These are phyloP conservation scores for Cyclura pinguis DNA, from an alignment of 2,797 vertebrate species.

Conservation along the genomic window DNA sequence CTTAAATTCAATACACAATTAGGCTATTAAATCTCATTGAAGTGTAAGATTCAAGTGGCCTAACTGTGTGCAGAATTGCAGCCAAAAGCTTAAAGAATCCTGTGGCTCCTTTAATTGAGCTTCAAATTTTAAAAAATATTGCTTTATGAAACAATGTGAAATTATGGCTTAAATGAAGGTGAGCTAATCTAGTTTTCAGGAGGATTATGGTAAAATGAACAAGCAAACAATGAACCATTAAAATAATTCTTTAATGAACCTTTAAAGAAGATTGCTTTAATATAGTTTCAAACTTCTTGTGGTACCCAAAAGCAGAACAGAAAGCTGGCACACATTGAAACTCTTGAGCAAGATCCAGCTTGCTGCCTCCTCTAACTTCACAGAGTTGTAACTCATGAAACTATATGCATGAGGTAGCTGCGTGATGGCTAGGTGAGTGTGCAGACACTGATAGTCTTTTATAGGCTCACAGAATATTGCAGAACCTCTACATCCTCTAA, in stretches of 20 bases:
- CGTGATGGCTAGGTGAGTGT: not conserved
- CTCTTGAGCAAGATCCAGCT: not conserved
- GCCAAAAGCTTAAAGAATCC: not conserved
- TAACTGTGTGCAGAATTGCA: not conserved
- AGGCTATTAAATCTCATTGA: not conserved
- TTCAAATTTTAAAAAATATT: conserved; percentile 25
- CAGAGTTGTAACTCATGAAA: not conserved
- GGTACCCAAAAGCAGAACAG: not conserved
- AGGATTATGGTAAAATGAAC: not conserved
- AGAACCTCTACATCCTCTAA: not conserved
- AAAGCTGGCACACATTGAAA: not conserved
- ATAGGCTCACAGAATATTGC: not conserved
- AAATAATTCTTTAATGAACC: not conserved
- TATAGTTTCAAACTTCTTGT: not conserved
- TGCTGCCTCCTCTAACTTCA: not conserved
- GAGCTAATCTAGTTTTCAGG: not conserved
- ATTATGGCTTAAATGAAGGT: conserved; percentile 19
- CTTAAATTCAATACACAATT: not conserved
- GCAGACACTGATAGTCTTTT: not conserved
- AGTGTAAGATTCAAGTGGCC: not conserved
- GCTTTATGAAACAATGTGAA: not conserved
- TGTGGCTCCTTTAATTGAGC: conserved; percentile 17
- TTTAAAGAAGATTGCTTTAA: not conserved
- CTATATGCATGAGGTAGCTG: not conserved
- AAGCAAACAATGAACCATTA: conserved; percentile 1